Evolutionary conservation across 2,113 vertebrate species (phyloP).

Genomic region (Corythornis vintsioides): DNA sequence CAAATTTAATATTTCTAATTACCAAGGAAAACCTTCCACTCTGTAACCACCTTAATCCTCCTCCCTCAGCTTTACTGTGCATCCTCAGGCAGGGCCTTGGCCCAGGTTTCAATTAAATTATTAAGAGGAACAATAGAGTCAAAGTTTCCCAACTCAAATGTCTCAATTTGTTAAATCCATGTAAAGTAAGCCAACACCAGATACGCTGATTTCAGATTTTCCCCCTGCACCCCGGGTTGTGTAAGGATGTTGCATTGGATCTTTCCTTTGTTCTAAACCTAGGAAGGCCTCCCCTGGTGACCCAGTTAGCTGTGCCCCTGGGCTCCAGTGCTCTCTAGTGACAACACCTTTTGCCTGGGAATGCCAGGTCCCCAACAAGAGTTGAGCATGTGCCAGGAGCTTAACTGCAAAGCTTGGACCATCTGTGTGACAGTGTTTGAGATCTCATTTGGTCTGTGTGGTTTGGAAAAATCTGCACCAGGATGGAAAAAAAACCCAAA

Average conservation of each 20-base stretch:
- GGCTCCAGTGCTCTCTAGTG: background rate
- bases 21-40: background rate
- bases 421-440: background rate
- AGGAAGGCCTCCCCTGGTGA: background rate
- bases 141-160: background rate
- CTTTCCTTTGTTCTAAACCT: background rate
- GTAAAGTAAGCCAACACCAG: background rate
- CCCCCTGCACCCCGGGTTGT: background rate
- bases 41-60: slow-evolving; percentile 17
- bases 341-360: background rate
- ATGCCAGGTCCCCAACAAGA: background rate
- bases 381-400: background rate
- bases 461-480: background rate
- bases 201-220: background rate
- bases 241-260: background rate
- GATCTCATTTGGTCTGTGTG: background rate
- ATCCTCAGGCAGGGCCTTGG: background rate
- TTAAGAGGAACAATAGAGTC: background rate
- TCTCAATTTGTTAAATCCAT: background rate
- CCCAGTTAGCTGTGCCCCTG: background rate
- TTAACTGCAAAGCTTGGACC: background rate
- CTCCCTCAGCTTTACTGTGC: background rate
- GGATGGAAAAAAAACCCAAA: background rate
- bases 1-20: slow-evolving; percentile 43
- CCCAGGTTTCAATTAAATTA: background rate